Conservation (phyloP, 1,140 invertebrate species). For the Lepidurus couesii region DNA sequence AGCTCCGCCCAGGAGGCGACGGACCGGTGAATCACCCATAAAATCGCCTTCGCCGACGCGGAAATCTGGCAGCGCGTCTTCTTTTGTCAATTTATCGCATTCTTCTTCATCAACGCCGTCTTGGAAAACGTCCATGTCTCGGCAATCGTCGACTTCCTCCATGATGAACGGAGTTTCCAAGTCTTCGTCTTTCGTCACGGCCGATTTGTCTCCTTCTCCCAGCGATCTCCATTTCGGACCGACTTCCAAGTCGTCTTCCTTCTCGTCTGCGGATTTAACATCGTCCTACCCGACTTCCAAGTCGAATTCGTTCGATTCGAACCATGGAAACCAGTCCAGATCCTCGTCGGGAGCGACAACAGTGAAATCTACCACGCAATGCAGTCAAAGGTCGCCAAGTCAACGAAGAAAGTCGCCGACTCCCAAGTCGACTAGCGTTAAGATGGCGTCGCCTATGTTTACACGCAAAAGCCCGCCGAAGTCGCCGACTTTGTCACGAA, state of each 20-base stretch:
- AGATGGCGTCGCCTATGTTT: neutral
- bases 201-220: constrained; percentile 1
- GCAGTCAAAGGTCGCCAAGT: neutral
- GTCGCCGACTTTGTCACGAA: neutral
- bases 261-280: neutral
- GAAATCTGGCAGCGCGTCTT: neutral
- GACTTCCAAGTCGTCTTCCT: neutral
- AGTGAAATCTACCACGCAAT: neutral
- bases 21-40: constrained; percentile 1
- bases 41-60: constrained; percentile 1
- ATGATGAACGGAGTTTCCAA: neutral
- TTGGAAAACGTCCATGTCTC: constrained; percentile 1
- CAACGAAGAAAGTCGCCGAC: neutral
- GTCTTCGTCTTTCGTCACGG: neutral
- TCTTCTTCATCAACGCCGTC: neutral
- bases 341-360: neutral
- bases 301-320: neutral
- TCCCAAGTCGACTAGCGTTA: neutral
- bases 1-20: neutral
- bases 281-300: neutral
- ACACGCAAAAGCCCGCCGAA: constrained; percentile 10
- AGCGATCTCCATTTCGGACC: neutral
- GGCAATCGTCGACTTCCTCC: neutral
- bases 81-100: neutral
- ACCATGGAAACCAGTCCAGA: neutral